These are phyloP conservation scores for Phalera bucephala DNA, from an alignment of 2,888 invertebrate species.

Conservation along the genomic window DNA sequence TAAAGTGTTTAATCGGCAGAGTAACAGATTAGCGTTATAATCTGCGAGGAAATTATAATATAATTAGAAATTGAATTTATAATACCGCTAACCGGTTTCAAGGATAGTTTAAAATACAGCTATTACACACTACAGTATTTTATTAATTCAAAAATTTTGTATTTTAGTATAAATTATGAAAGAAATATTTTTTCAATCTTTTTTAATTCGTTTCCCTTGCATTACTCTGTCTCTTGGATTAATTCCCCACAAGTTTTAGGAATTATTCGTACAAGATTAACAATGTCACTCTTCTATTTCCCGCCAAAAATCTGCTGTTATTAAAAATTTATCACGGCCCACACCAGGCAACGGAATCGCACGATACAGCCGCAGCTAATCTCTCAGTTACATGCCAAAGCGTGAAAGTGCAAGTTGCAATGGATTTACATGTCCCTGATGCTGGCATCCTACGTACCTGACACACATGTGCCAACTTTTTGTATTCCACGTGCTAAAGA, in stretches of 20 bases:
- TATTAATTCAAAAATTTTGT: too few species aligned
- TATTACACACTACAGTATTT: too few species aligned
- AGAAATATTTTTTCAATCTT: too few species aligned
- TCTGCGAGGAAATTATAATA: conserved; percentile 19
- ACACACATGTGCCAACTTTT: not conserved
- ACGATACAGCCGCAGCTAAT: conserved; percentile 24
- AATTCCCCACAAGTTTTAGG: too few species aligned
- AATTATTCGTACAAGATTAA: too few species aligned
- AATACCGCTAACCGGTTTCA: conserved; percentile 14
- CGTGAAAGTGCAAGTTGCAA: conserved; percentile 34
- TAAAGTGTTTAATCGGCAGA: conserved; percentile 10
- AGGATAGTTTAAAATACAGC: too few species aligned
- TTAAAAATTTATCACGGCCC: conserved; percentile 23
- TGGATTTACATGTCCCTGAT: conserved; percentile 19
- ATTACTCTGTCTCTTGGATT: too few species aligned
- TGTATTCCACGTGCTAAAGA: not conserved
- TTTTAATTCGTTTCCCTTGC: too few species aligned
- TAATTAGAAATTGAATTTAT: conserved; percentile 22
- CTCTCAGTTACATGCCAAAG: conserved; percentile 17
- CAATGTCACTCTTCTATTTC: too few species aligned
- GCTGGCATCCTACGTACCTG: conserved; percentile 10
- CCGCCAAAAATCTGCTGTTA: too few species aligned
- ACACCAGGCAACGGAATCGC: conserved; percentile 21
- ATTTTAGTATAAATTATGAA: too few species aligned
- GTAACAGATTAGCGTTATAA: conserved; percentile 20